Percentiles rank a stretch among this genome's conserved stretches.
phyloP scores from a whole-genome alignment of 1,140 invertebrate genomes.

The Heterodera carotae region DNA sequence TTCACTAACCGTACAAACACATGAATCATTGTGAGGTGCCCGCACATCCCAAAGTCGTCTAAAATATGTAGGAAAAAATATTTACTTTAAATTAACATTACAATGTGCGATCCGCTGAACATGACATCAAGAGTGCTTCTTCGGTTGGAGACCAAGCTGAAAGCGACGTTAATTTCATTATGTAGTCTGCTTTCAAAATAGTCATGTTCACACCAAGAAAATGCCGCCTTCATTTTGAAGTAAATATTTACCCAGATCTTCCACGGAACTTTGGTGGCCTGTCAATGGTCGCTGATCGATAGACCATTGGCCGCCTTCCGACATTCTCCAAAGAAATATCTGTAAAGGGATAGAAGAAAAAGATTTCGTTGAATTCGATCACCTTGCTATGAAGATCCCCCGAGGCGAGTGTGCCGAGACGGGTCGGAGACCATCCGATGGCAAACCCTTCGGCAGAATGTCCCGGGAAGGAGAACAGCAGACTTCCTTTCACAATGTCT shows the following conservation, averaged over 20 bases:
- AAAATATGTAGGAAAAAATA: constrained; percentile 12
- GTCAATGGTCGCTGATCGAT: constrained; percentile 84
- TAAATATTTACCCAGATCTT: constrained; percentile 78
- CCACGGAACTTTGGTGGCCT: constrained; percentile 87
- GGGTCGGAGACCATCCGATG: constrained; percentile 84
- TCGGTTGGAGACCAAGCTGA: constrained; percentile 95
- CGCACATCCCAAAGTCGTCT: constrained; percentile 68
- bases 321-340: constrained; percentile 89
- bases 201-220: too few species aligned
- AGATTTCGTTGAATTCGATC: background rate
- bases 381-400: constrained; percentile 60
- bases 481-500: constrained; percentile 68
- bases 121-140: constrained; percentile 72
- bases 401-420: constrained; percentile 71
- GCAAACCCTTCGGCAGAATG: constrained; percentile 90
- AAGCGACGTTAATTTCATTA: too few species aligned
- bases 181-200: too few species aligned
- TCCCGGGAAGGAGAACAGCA: constrained; percentile 84
- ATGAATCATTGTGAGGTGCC: constrained; percentile 80
- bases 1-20: constrained; percentile 83
- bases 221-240: too few species aligned
- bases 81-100: background rate
- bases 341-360: constrained; percentile 62
- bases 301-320: constrained; percentile 77
- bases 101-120: constrained; percentile 54